Conservation (phyloP, 2,113 vertebrate species). For the Pheucticus melanocephalus region DNA sequence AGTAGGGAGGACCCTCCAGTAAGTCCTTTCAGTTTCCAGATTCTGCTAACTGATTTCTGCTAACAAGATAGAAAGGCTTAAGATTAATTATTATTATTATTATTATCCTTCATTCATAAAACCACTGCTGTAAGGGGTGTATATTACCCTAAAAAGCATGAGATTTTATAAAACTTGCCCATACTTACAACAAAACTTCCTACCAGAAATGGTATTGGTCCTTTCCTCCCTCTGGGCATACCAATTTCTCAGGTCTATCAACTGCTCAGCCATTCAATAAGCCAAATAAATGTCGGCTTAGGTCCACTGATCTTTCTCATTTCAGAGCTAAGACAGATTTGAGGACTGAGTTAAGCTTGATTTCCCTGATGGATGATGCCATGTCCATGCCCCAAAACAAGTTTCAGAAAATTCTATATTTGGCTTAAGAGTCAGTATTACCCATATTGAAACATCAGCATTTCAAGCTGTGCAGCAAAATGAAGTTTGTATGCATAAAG, state of each 20-base stretch:
- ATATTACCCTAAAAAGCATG: not conserved
- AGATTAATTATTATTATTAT: not conserved
- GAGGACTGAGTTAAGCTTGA: not conserved
- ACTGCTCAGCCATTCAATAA: not conserved
- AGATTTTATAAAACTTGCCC: not conserved
- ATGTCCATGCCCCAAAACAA: not conserved
- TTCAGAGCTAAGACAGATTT: not conserved
- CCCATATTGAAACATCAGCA: not conserved
- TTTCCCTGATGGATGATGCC: constrained; percentile 25
- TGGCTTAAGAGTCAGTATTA: not conserved
- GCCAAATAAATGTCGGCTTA: constrained; percentile 19
- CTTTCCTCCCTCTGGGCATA: not conserved
- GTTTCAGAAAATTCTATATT: not conserved
- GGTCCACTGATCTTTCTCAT: not conserved
- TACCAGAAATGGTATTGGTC: not conserved
- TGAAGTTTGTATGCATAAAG: not conserved
- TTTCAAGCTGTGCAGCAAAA: constrained; percentile 9
- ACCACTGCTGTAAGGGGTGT: not conserved
- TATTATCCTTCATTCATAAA: constrained; percentile 1
- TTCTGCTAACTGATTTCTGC: not conserved
- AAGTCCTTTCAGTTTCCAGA: not conserved
- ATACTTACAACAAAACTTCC: not conserved
- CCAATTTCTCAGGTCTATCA: constrained; percentile 33
- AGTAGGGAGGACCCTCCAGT: not conserved
- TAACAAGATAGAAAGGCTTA: not conserved